Conservation (phyloP, 1,140 invertebrate species). For the Pseudomyrmex cubaensis region DNA sequence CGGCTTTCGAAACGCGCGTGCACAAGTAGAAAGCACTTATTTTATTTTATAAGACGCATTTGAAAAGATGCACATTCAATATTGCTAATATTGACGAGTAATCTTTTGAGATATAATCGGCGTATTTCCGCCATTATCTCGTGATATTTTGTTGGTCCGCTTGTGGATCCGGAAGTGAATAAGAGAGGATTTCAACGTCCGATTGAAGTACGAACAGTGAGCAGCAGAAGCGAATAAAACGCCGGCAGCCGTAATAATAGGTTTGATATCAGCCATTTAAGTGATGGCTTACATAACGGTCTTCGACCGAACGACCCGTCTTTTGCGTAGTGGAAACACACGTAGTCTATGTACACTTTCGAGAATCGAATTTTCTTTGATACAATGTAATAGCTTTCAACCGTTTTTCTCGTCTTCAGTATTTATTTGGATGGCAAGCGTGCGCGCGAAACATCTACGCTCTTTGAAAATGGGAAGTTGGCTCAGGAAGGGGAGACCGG, state of each 20-base stretch:
- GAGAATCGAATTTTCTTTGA: conserved; percentile 72
- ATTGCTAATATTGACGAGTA: no score
- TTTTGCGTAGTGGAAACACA: no score
- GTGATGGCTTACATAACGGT: conserved; percentile 78
- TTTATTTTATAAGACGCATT: no score
- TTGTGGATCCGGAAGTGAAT: background rate
- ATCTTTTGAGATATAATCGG: no score
- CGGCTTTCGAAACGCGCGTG: background rate
- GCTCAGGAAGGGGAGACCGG: background rate
- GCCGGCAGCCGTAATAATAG: conserved; percentile 44
- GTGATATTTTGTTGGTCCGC: no score
- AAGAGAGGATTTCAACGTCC: conserved; percentile 25
- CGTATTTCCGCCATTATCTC: no score
- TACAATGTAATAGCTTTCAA: conserved; percentile 78
- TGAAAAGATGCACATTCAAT: no score
- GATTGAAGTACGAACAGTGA: conserved; percentile 46
- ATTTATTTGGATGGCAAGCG: conserved; percentile 68
- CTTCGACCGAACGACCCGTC: conserved; percentile 9
- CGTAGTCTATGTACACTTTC: background rate
- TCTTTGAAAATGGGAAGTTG: conserved; percentile 48
- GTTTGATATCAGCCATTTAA: conserved; percentile 80
- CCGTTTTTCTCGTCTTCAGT: conserved; percentile 58
- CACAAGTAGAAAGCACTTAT: no score
- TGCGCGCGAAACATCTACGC: background rate
- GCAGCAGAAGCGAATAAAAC: conserved; percentile 19